Conservation (phyloP, 2,888 invertebrate species). For the Synanthedon myopaeformis region DNA sequence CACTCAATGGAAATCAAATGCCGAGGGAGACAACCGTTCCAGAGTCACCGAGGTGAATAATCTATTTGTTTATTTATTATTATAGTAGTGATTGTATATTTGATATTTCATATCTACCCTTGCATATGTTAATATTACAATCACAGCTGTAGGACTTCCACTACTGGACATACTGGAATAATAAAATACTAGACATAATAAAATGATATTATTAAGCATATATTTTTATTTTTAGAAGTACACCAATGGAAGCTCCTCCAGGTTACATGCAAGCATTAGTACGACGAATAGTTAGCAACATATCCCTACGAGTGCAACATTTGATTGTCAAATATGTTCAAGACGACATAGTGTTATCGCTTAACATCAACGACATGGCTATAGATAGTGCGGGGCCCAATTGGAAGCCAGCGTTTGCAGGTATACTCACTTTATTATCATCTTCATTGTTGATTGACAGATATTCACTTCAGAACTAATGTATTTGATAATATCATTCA, state of each 20-base stretch:
- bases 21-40: slow-evolving; percentile 2
- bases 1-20: neutral
- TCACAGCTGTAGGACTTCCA: too few relatives aligned
- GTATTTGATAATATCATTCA: neutral
- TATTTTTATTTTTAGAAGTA: slow-evolving; percentile 10
- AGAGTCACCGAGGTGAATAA: slow-evolving; percentile 28
- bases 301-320: slow-evolving; percentile 90
- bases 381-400: slow-evolving; percentile 81
- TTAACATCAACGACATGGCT: slow-evolving; percentile 89
- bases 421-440: slow-evolving; percentile 35
- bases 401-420: slow-evolving; percentile 90
- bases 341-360: slow-evolving; percentile 94
- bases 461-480: neutral
- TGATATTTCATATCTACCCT: too few relatives aligned
- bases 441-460: neutral
- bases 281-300: slow-evolving; percentile 92
- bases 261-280: slow-evolving; percentile 89
- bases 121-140: too few relatives aligned
- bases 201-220: too few relatives aligned
- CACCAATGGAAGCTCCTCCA: slow-evolving; percentile 76
- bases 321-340: slow-evolving; percentile 96
- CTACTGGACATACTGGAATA: too few relatives aligned
- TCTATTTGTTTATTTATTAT: too few relatives aligned
- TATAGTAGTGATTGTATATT: too few relatives aligned
- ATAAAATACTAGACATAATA: too few relatives aligned